phyloP scores from a whole-genome alignment of 1,140 invertebrate species.

The Drosophila tristis region DNA sequence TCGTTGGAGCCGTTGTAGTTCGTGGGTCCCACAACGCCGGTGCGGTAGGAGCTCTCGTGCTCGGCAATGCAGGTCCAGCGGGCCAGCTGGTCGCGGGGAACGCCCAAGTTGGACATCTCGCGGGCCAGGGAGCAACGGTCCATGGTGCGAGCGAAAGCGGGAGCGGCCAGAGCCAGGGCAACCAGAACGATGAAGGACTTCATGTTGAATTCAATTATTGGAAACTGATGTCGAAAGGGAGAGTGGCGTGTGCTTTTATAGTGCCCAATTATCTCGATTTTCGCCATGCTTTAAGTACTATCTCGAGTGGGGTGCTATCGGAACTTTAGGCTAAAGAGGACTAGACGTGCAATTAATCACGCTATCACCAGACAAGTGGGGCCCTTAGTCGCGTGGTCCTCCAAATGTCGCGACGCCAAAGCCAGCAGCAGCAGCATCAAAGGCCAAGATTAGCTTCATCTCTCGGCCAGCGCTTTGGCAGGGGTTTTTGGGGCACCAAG shows the following conservation, averaged over 20 bases:
- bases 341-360: not conserved
- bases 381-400: not conserved
- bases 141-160: conserved; percentile 67
- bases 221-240: conserved; percentile 13
- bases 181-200: conserved; percentile 61
- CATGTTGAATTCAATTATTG: conserved; percentile 29
- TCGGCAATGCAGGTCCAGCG: conserved; percentile 66
- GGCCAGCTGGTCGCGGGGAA: conserved; percentile 60
- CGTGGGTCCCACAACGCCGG: conserved; percentile 41
- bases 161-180: conserved; percentile 60
- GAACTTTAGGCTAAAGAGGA: conserved; percentile 2
- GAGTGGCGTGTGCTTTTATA: conserved; percentile 20
- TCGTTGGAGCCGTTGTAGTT: conserved; percentile 74
- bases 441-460: conserved; percentile 6
- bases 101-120: conserved; percentile 72
- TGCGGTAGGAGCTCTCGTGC: conserved; percentile 60
- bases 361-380: conserved; percentile 24
- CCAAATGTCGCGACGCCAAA: not conserved
- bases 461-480: not conserved
- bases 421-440: not conserved
- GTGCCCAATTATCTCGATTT: conserved; percentile 18
- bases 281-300: not conserved
- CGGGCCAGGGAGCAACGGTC: conserved; percentile 75
- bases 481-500: conserved; percentile 24
- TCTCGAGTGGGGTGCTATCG: conserved; percentile 7